Evolutionary conservation across 2,113 vertebrate species (phyloP), one percentile per base, ranked within the genome.

Genomic region (Brachyhypopomus gauderio): DNA sequence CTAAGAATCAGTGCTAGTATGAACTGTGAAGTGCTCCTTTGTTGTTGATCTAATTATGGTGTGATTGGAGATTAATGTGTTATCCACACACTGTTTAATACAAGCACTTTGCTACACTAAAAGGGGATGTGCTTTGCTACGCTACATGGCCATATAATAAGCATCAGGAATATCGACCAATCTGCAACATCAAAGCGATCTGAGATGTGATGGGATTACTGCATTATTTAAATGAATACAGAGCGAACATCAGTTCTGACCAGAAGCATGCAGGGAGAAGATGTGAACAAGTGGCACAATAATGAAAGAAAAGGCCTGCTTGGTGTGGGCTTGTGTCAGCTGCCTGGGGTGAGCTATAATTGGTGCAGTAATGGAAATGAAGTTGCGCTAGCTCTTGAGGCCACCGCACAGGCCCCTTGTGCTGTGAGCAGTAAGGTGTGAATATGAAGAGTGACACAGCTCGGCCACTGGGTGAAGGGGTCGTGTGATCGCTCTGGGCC

Each of bases 311-410:
- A 60, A 72, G 58, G 25, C 25, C 27, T 86, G 14, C 5, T 25
- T 17, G 72, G 16, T 63, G 48, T 63, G 45, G 30, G 72, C 77
- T 63, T 38, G 41, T 77, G 67, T 86, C 83, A 77, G 72, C 36
- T 48, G 60, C 75, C 55, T 64, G 72, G 12, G 63, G 79, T 59
- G 66, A 77, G 81, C 69, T 86, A 82, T 84, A 82, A 82, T 45
- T 52, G 41, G 72, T 74, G 36, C 58, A 52, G 75, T 41, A 56
- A 84, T 69, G 58, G 71, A 83, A 79, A 82, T 78, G 52, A 55
- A 75, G 59, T 74, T 22, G 67, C n/a, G 74, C 66, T 23, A 66
- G 41, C 70, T 67, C 69, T 52, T 38, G 45, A 79, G 71, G 64
- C 72, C 62, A 75, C 45, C 69, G 67, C 72, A 63, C 70, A 62